These are phyloP conservation scores for Sceliomorpha sp. DNA, from an alignment of 2,888 invertebrate species.

Conservation along the genomic window DNA sequence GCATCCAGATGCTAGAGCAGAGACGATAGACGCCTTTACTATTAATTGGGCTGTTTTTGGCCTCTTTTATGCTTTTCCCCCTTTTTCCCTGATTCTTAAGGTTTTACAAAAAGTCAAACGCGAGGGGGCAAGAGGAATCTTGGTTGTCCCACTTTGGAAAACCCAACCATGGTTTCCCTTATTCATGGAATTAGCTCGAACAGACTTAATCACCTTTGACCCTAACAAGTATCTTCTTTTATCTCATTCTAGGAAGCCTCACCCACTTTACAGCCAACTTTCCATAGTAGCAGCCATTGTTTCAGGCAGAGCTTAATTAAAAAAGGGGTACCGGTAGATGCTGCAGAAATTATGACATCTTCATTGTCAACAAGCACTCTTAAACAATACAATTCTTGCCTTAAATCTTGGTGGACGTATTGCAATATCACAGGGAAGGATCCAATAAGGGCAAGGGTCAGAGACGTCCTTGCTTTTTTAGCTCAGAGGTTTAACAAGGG, in stretches of 20 bases:
- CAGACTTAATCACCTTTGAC: conserved; percentile 20
- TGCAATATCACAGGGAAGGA: neutral
- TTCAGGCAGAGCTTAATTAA: conserved; percentile 5
- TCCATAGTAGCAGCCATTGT: conserved; percentile 2
- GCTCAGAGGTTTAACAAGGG: conserved; percentile 6
- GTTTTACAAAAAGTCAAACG: conserved; percentile 5
- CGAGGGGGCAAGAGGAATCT: no score
- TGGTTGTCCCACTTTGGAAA: no score
- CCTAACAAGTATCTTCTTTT: conserved; percentile 33
- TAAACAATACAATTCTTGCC: conserved; percentile 21
- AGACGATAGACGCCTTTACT: conserved; percentile 6
- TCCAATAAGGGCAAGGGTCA: neutral
- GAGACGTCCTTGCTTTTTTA: conserved; percentile 9
- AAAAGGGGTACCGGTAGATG: conserved; percentile 11
- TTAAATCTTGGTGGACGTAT: conserved; percentile 20
- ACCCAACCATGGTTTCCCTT: no score
- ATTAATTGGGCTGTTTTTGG: neutral
- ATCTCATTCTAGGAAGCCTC: conserved; percentile 48
- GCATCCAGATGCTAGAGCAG: conserved; percentile 3
- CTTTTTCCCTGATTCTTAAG: conserved; percentile 5
- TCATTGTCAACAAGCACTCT: conserved; percentile 21
- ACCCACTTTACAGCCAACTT: conserved; percentile 39
- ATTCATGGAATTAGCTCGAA: no score
- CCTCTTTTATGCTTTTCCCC: conserved; percentile 9
- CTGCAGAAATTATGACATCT: conserved; percentile 17